Base-by-base conservation (phyloP, 2,797 vertebrate genomes). In the Urophycis tenuis region DNA sequence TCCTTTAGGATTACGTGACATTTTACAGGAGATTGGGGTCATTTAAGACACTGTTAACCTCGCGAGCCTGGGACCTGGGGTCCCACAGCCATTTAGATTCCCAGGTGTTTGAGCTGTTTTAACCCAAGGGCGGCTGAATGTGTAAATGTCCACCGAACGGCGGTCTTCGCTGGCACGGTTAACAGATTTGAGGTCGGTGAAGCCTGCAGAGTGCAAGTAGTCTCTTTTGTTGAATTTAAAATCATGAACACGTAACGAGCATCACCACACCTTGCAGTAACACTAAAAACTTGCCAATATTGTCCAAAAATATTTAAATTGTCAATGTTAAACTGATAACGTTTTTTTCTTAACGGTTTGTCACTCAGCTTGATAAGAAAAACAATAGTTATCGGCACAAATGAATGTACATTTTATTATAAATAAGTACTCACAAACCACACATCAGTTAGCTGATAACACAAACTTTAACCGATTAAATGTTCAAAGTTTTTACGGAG, bases 381-480 rank as follows among this genome's bases (percentile, higher is more conserved):
- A 67, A 67, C 60, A 29, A 64, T 25, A 67, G 25, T 29, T 67
- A 29, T 67, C 60, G 14, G 25, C n/a, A 67, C n/a, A 67, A 67
- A 67, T 67, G 25, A 67, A 67, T 29, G 25, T 67, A 29, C n/a
- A 67, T 29, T 67, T 67, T 67, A 67, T 67, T 29, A 67, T 67
- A 67, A 67, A 67, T 67, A 67, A 29, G 60, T 67, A 67, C 60
- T 29, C 60, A 67, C 60, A 67, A 67, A 67, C 60, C n/a, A 67
- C 60, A 67, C 60, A 67, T 67, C 25, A 67, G 60, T 29, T 29
- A 67, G n/a, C n/a, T 67, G 39, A 41, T 41, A 29, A 67, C 25
- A 29, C 60, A 67, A 67, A 29, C 60, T 29, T 67, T n/a, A 11
- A 67, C 29, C 60, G 12, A n/a, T 60, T n/a, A 22, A 41, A 41